Evolutionary conservation across 1,140 invertebrate species (phyloP).

Genomic region (Littorina saxatilis): DNA sequence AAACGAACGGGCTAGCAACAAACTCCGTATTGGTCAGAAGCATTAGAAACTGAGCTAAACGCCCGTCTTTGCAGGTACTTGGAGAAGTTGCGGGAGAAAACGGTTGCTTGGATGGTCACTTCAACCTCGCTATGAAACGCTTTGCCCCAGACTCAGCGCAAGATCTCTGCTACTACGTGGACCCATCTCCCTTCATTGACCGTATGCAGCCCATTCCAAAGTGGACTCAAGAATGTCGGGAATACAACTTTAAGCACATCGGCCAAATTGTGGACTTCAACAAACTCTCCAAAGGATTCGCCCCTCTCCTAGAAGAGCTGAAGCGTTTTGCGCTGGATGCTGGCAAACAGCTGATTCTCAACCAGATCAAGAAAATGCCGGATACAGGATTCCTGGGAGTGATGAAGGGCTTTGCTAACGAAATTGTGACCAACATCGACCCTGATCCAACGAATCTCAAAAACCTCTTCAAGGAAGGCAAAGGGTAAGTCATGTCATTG

Average conservation of each 20-base stretch:
- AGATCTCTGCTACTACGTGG: constrained; percentile 44
- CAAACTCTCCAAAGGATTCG: constrained; percentile 4
- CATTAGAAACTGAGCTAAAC: too few relatives aligned
- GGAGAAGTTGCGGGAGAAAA: constrained; percentile 8
- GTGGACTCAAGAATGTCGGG: constrained; percentile 50
- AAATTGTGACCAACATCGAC: background rate
- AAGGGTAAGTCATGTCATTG: too few relatives aligned
- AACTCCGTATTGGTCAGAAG: too few relatives aligned
- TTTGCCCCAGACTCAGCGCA: background rate
- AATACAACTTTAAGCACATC: constrained; percentile 46
- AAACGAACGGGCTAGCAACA: too few relatives aligned
- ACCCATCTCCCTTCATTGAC: constrained; percentile 45
- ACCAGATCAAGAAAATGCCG: background rate
- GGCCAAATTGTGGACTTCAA: constrained; percentile 37
- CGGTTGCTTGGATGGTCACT: constrained; percentile 36
- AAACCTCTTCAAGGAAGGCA: background rate
- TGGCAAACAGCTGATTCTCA: background rate
- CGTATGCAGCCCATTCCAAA: constrained; percentile 36
- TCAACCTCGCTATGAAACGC: constrained; percentile 49
- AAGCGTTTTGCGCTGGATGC: background rate
- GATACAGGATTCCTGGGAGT: background rate
- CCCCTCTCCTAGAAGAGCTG: background rate
- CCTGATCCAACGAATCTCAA: background rate
- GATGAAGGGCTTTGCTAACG: background rate
- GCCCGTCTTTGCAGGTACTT: background rate